phyloP scores from a whole-genome alignment of 2,888 invertebrate species.

The Tricholauxania praeusta region DNA sequence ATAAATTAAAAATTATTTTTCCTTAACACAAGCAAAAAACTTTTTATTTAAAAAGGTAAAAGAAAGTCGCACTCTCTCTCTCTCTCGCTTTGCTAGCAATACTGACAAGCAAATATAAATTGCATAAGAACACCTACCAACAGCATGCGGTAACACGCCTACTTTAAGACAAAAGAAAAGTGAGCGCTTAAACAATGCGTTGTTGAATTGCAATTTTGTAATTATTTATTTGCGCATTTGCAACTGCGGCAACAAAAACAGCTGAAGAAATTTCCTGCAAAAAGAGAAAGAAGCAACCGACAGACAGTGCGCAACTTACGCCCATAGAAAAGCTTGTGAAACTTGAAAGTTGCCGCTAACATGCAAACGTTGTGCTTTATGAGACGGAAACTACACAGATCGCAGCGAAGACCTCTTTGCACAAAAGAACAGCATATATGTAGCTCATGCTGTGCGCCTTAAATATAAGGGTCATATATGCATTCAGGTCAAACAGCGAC shows the following conservation, averaged over 20 bases:
- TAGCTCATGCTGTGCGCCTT: too few relatives aligned
- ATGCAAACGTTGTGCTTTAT: constrained; percentile 5
- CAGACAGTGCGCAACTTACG: not conserved
- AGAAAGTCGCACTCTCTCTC: too few relatives aligned
- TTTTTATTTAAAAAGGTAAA: too few relatives aligned
- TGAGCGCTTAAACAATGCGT: not conserved
- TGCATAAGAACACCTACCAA: too few relatives aligned
- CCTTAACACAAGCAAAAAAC: too few relatives aligned
- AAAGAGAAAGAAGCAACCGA: not conserved
- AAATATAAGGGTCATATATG: too few relatives aligned
- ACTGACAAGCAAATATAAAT: too few relatives aligned
- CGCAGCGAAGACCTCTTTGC: too few relatives aligned
- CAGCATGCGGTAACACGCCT: not conserved
- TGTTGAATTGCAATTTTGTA: constrained; percentile 8
- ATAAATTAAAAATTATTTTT: too few relatives aligned
- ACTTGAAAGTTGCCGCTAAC: not conserved
- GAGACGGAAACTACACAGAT: not conserved
- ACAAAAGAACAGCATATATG: too few relatives aligned
- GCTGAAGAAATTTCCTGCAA: not conserved
- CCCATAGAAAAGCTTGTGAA: not conserved
- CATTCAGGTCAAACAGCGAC: not conserved
- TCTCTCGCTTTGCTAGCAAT: too few relatives aligned
- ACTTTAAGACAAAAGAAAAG: not conserved
- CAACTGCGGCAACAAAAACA: not conserved
- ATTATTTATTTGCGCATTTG: constrained; percentile 12